A percentile compares a stretch with the other conserved stretches of the same genome.
These are phyloP conservation scores for Drosophila basisetae DNA, from an alignment of 2,888 invertebrate genomes.

Conservation along the genomic window DNA sequence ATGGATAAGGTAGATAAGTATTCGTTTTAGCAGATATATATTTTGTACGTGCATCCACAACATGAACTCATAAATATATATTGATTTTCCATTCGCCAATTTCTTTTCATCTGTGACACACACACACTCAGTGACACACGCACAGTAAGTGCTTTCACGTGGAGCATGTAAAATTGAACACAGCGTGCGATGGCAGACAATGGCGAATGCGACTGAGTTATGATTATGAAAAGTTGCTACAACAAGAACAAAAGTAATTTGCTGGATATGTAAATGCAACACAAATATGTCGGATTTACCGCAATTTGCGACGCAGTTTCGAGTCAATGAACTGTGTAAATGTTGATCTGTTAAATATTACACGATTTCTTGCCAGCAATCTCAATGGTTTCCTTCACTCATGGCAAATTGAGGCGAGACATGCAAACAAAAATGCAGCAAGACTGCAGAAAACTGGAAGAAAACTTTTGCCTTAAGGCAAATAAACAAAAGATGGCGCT, in stretches of 20 bases:
- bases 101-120: constrained; percentile 56
- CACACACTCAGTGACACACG: constrained; percentile 7
- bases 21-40: constrained; percentile 49
- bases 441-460: constrained; percentile 33
- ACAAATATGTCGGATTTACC: constrained; percentile 64
- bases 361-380: constrained; percentile 25
- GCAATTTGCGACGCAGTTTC: constrained; percentile 59
- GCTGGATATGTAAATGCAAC: constrained; percentile 52
- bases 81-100: constrained; percentile 76
- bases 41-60: constrained; percentile 70
- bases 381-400: constrained; percentile 6
- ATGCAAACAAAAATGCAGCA: constrained; percentile 56
- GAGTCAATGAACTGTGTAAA: constrained; percentile 68
- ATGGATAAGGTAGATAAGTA: constrained; percentile 43
- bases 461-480: constrained; percentile 14
- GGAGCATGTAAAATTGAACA: constrained; percentile 59
- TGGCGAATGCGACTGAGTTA: constrained; percentile 66
- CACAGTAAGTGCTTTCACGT: constrained; percentile 61
- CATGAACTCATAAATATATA: constrained; percentile 80
- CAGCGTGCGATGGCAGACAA: constrained; percentile 60
- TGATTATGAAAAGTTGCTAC: constrained; percentile 74
- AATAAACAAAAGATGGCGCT: constrained; percentile 14
- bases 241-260: constrained; percentile 14
- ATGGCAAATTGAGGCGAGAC: constrained; percentile 63
- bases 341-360: constrained; percentile 61